Percentiles rank a stretch among this genome's conserved stretches.
These are phyloP conservation scores for Sebastes baramenuke DNA, from an alignment of 2,797 vertebrate genomes.

Conservation along the genomic window DNA sequence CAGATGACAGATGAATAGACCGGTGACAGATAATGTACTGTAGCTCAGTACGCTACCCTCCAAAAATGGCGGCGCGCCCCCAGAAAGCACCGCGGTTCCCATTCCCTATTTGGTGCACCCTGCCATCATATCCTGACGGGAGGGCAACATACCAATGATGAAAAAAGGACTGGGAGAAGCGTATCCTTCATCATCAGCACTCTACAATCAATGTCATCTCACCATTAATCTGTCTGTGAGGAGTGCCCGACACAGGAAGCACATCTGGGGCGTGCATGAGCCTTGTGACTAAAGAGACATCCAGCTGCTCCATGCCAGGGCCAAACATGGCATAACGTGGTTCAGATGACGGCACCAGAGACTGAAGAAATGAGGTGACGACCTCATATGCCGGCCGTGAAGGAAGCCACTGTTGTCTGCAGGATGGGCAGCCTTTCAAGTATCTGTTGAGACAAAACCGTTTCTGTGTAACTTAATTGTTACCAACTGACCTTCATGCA, in stretches of 20 bases:
- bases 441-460: constrained; percentile 82
- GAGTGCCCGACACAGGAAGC: constrained; percentile 85
- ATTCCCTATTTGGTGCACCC: too few relatives aligned
- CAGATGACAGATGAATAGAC: too few relatives aligned
- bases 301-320: constrained; percentile 92
- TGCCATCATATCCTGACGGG: too few relatives aligned
- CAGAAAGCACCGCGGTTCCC: too few relatives aligned
- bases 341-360: constrained; percentile 85
- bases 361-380: constrained; percentile 89
- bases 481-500: not conserved
- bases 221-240: constrained; percentile 92
- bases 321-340: constrained; percentile 96
- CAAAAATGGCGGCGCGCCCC: too few relatives aligned
- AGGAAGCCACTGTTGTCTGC: constrained; percentile 82
- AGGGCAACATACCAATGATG: too few relatives aligned
- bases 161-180: not conserved
- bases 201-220: constrained; percentile 31
- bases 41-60: too few relatives aligned
- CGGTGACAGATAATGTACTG: too few relatives aligned
- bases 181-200: not conserved
- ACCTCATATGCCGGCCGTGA: constrained; percentile 80
- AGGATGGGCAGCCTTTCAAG: constrained; percentile 87
- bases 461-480: not conserved
- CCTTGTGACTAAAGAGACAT: constrained; percentile 88
- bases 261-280: constrained; percentile 90